Percentiles rank a stretch among this genome's conserved stretches.
These are phyloP conservation scores for Falco peregrinus DNA, from an alignment of 2,797 vertebrate species.

Conservation along the genomic window DNA sequence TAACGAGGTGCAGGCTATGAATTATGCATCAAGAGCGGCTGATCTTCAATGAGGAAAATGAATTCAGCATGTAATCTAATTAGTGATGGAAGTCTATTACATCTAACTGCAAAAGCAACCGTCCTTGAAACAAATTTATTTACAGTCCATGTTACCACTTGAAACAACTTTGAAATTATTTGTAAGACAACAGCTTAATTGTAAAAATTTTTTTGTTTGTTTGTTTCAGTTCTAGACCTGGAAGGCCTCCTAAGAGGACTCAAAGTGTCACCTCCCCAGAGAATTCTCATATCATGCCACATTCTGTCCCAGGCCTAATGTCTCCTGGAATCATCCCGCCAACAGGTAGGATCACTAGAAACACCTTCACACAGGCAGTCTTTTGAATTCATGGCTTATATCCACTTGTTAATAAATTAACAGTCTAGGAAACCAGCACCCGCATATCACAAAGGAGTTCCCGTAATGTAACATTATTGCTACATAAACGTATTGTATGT, in stretches of 20 bases:
- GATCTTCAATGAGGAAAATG: conserved; percentile 99
- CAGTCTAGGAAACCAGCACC: background rate
- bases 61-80: conserved; percentile 99
- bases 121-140: conserved; percentile 99
- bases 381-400: background rate
- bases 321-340: conserved; percentile 98
- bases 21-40: conserved; percentile 99
- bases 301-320: conserved; percentile 98
- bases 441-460: background rate
- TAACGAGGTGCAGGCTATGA: conserved; percentile 99
- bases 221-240: conserved; percentile 96
- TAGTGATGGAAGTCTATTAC: conserved; percentile 99
- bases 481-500: background rate
- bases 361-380: background rate
- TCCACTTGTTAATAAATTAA: background rate
- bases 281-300: conserved; percentile 99
- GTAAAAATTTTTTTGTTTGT: conserved; percentile 82
- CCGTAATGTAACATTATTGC: background rate
- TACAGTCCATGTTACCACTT: conserved; percentile 98
- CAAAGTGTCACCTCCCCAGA: conserved; percentile 97
- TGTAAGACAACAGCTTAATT: conserved; percentile 91
- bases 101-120: conserved; percentile 99
- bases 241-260: conserved; percentile 97
- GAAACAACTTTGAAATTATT: conserved; percentile 91
- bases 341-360: conserved; percentile 85